Evolutionary conservation across 2,888 invertebrate genomes (phyloP), one percentile per base, ranked within the genome.

Genomic region (Platypus cylindrus): DNA sequence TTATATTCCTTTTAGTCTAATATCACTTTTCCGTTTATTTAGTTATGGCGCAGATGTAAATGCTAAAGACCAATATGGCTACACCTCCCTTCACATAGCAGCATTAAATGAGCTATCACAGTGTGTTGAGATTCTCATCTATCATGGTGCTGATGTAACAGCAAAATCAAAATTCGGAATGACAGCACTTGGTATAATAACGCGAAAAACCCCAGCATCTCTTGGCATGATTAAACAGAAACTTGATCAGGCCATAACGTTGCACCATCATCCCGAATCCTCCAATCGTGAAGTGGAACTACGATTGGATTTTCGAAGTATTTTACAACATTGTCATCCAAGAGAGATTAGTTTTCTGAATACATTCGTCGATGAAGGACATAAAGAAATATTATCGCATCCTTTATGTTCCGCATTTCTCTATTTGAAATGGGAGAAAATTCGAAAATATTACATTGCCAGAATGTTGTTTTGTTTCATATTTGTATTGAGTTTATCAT

Each of bases 371-470:
- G 84, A 85, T 47, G 86, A 86, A 59, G 86, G 87, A 0, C 87
- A 87, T 54, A 87, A 87, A 52, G 83, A 85, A 56, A 80, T 89
- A 23, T 60, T 89, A 2, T 70, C 85, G 33, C 89, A 89, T 64
- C 89, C 89, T 0, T 62, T 89, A 3, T 87, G 87, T 56, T 84
- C 87, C 5, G 85, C 87, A 0, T 89, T 89, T 54, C 65, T 89
- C 0, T 78, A 86, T 54, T 73, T 89, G 32, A 89, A 89, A 56
- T 89, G 89, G 89, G 82, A 84, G 50, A 85, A 87, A 59, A 86
- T 89, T 45, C 70, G 86, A 17, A 85, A 85, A 62, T 89, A 85
- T 54, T 87, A 87, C 53, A 77, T 85, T 9, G 83, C 79, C 1
- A 67, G 85, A 34, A 65, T 86, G 47, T 68, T 84, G 43, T 72